Conservation (phyloP, 2,797 vertebrate species). For the Botia almorhae region DNA sequence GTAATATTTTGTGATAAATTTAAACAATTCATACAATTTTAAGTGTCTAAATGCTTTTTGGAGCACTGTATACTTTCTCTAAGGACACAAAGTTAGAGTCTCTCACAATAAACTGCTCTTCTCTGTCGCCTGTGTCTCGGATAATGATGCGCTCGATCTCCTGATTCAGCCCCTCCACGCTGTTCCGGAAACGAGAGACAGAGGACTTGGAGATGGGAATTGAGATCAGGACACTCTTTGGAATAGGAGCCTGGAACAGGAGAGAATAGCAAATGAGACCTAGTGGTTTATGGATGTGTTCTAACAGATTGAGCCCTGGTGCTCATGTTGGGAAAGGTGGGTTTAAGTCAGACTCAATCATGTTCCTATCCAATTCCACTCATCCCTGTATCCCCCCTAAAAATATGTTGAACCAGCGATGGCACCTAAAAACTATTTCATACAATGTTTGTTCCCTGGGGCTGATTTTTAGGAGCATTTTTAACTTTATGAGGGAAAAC, state of each 20-base stretch:
- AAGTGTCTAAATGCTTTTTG: background rate
- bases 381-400: background rate
- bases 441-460: no score
- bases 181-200: conserved; percentile 85
- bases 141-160: conserved; percentile 88
- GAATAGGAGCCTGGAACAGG: conserved; percentile 78
- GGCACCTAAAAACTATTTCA: no score
- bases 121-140: conserved; percentile 84
- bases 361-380: background rate
- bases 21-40: background rate
- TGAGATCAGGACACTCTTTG: conserved; percentile 83
- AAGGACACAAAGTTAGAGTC: background rate
- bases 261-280: background rate
- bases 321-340: background rate
- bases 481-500: no score
- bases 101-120: conserved; percentile 83
- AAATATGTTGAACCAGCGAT: background rate
- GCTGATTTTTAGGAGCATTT: no score
- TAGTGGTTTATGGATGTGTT: background rate
- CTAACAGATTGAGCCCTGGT: background rate
- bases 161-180: conserved; percentile 87
- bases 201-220: conserved; percentile 79
- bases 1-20: background rate
- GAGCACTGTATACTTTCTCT: background rate
- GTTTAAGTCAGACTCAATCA: background rate